These are phyloP conservation scores for Myotis brandtii DNA, from an alignment of 2,113 vertebrate species.

Conservation along the genomic window DNA sequence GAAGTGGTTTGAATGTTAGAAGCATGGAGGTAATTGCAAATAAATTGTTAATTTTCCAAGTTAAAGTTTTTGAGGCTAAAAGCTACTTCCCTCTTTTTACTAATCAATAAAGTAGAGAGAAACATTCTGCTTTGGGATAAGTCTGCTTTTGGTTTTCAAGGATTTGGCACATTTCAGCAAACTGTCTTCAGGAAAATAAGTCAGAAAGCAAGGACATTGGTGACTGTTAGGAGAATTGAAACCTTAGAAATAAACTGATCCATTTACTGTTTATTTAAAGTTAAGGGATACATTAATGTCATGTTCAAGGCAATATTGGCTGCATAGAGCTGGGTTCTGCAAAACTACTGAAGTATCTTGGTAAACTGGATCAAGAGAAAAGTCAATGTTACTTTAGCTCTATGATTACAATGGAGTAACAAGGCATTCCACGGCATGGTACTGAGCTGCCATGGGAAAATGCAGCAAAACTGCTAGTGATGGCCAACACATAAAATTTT, in stretches of 20 bases:
- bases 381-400: not conserved
- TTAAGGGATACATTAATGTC: not conserved
- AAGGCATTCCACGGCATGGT: not conserved
- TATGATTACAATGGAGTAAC: not conserved
- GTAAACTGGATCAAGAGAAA: not conserved
- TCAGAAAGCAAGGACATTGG: not conserved
- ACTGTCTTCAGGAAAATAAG: not conserved
- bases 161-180: not conserved
- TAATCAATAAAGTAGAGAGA: not conserved
- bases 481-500: not conserved
- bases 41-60: not conserved
- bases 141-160: not conserved
- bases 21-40: not conserved
- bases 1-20: not conserved
- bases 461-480: constrained; percentile 3
- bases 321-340: not conserved
- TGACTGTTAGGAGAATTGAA: not conserved
- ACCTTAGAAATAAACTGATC: not conserved
- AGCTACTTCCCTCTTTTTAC: not conserved
- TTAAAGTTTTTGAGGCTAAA: not conserved
- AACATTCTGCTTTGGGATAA: not conserved
- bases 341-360: not conserved
- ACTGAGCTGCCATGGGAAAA: not conserved
- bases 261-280: constrained; percentile 3
- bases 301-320: not conserved